phyloP scores from a whole-genome alignment of 1,140 invertebrate species.

The Drosophila kohkoa region DNA sequence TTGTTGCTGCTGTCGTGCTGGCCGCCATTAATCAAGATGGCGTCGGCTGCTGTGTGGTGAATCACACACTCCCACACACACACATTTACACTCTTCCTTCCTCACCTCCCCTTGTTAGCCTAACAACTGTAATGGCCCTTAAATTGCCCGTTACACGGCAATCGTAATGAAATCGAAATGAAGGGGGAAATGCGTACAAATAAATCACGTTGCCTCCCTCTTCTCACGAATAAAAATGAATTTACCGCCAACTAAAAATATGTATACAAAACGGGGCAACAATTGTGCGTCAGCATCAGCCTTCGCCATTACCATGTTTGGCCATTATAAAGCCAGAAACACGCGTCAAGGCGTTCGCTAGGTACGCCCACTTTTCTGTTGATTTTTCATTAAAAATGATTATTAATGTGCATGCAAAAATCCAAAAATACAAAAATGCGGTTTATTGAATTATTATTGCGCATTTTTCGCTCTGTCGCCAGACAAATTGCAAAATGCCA shows the following conservation, averaged over 20 bases:
- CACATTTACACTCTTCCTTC: not conserved
- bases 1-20: conserved; percentile 53
- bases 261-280: conserved; percentile 26
- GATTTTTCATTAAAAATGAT: conserved; percentile 42
- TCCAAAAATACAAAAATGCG: conserved; percentile 33
- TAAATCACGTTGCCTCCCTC: conserved; percentile 58
- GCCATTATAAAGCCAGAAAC: conserved; percentile 29
- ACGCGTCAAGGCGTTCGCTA: conserved; percentile 16
- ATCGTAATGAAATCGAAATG: conserved; percentile 75
- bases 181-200: conserved; percentile 58
- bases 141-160: conserved; percentile 65
- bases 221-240: conserved; percentile 17
- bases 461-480: conserved; percentile 5
- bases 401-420: conserved; percentile 39
- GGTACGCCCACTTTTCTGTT: conserved; percentile 21
- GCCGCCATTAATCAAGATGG: conserved; percentile 65
- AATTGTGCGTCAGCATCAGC: conserved; percentile 55
- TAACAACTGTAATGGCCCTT: conserved; percentile 40
- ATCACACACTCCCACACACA: not conserved
- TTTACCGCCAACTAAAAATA: conserved; percentile 54
- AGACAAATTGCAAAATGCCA: conserved; percentile 42
- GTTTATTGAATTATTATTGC: conserved; percentile 58
- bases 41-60: conserved; percentile 25
- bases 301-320: conserved; percentile 3
- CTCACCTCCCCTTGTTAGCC: not conserved